Percentiles rank a stretch among this genome's conserved stretches.
These are phyloP conservation scores for Drosophila atripex DNA, from an alignment of 2,888 invertebrate genomes.

Conservation along the genomic window DNA sequence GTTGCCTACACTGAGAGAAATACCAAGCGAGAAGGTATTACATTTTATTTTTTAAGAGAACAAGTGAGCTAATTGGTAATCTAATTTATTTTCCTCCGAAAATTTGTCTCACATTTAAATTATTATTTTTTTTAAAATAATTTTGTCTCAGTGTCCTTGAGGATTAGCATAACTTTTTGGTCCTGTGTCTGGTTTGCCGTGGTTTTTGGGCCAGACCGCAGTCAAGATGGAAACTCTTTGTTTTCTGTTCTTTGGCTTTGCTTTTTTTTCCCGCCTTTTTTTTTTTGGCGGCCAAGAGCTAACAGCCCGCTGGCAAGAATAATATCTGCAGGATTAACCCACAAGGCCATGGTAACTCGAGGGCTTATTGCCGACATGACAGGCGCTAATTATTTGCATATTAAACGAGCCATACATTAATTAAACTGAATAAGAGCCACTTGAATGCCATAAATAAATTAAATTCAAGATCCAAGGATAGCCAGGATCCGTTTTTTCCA, in stretches of 20 bases:
- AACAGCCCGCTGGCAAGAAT: conserved; percentile 1
- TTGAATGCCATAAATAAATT: neutral
- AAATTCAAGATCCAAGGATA: neutral
- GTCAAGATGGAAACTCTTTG: conserved; percentile 26
- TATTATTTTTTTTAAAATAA: no score
- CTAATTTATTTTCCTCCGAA: no score
- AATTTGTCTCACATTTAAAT: neutral
- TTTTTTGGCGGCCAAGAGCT: neutral
- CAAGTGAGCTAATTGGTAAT: no score
- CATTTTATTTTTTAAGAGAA: neutral
- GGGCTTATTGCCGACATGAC: neutral
- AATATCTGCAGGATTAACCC: conserved; percentile 7
- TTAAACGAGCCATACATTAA: conserved; percentile 1
- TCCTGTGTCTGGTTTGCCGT: conserved; percentile 8
- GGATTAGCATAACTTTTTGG: conserved; percentile 29
- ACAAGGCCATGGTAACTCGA: conserved; percentile 3
- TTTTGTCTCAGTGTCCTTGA: neutral
- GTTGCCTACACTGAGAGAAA: conserved; percentile 4
- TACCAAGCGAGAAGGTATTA: accelerated
- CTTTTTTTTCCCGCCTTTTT: neutral
- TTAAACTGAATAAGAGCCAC: neutral
- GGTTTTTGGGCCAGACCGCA: conserved; percentile 17
- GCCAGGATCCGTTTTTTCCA: neutral
- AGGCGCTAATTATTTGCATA: conserved; percentile 6
- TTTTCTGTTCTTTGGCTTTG: neutral